Evolutionary conservation across 1,140 invertebrate genomes (phyloP).

Genomic region (Zaprionus camerounensis): DNA sequence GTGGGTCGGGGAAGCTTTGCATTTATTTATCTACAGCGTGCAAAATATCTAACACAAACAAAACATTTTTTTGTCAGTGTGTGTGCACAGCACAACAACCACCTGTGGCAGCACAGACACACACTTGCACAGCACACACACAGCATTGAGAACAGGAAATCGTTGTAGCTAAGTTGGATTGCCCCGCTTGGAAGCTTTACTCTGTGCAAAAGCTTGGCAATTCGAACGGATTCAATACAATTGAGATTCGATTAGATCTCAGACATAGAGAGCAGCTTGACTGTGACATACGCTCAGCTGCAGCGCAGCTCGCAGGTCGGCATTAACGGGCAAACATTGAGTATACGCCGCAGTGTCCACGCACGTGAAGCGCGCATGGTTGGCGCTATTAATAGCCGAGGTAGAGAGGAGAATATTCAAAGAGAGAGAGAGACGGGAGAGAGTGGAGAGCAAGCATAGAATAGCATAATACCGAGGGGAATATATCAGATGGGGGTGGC

Average conservation of each 20-base stretch:
- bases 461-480: neutral
- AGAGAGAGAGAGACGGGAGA: neutral
- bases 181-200: conserved; percentile 24
- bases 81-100: conserved; percentile 22
- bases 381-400: conserved; percentile 53
- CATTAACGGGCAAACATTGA: conserved; percentile 30
- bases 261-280: neutral
- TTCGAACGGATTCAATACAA: neutral
- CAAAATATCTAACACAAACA: conserved; percentile 24
- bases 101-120: conserved; percentile 27
- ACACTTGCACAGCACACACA: neutral
- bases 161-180: conserved; percentile 12
- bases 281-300: too few species aligned
- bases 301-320: too few species aligned
- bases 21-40: conserved; percentile 29
- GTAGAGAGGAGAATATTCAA: neutral
- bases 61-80: neutral
- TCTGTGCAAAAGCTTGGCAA: conserved; percentile 4
- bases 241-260: neutral
- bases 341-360: conserved; percentile 60
- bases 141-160: conserved; percentile 16
- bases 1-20: conserved; percentile 20
- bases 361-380: conserved; percentile 72
- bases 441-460: neutral
- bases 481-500: too few species aligned